Evolutionary conservation across 2,888 invertebrate species (phyloP), one percentile per base, ranked within the genome.

Genomic region (Drosophila basisetae): DNA sequence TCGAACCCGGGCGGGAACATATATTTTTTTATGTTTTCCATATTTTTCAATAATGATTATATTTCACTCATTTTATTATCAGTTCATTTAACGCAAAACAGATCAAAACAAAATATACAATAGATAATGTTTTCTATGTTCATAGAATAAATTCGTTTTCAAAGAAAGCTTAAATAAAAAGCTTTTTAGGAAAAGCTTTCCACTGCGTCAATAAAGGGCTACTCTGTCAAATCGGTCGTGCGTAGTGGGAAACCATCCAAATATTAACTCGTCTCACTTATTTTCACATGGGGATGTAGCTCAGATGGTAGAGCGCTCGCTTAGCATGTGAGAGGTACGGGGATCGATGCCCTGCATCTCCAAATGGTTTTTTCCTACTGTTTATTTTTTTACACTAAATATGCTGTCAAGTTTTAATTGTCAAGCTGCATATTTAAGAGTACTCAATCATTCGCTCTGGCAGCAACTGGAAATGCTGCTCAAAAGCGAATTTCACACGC

Each of bases 281-380:
- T 0, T 0, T 0, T 0, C 6, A 78, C 4, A 35, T 10, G 93
- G 92, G 93, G 92, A 91, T 92, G 93, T 93, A 92, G 93, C 93
- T 92, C 93, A 93, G 92, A 92, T 93, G 93, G 92, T 93, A 92
- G 93, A 93, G 92, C 92, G 92, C 92, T 93, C 93, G 93, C 92
- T 93, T 92, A 92, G 92, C 92, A 93, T 93, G 92, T 91, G 92
- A 93, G 92, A 93, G 93, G 93, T 93, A 92, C 91, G 91, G 92
- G 92, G 93, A 92, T 93, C 93, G 93, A 93, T 92, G 91, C 93
- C 92, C 92, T 91, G 92, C 92, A 91, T 92, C 92, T 93, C 93
- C 93, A 92, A 11, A 0, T 0, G 0, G 0, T 0, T 25, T 28
- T 35, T 47, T 25, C 7, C 7, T 22, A 4, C 9, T 41, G 2